Evolutionary conservation across 1,140 invertebrate species (phyloP), one percentile per base, ranked within the genome.

Genomic region (Saccostrea glomerata): DNA sequence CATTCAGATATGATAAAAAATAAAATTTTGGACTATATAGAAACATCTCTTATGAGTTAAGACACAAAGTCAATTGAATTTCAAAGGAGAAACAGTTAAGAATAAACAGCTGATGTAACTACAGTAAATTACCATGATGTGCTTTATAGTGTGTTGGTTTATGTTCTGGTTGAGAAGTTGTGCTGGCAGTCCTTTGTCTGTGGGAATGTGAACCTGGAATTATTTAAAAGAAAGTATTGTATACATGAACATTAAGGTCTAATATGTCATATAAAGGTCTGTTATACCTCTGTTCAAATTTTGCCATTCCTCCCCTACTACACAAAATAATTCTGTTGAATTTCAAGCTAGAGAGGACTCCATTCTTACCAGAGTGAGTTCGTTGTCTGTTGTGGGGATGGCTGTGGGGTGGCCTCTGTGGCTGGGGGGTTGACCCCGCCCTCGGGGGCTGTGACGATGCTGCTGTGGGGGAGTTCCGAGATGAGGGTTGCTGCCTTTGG

Each of bases 121-220:
- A 13, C 56, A 82, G 15, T 23, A 82, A 54, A 36, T 55, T 55
- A 54, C 82, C 82, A 54, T n/a, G 36, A 54, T 84, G 82, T 77
- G 70, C 70, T 77, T 77, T 77, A 77, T 77, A 77, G 70, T 77
- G 70, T 77, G 70, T 40, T 77, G 70, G 70, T 77, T 77, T 77
- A 77, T 77, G 70, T 77, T 77, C 70, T 15, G 70, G 25, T 77
- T 77, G 70, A 56, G 82, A 84, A 12, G 82, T 82, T 82, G 91
- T 90, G 88, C 91, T 92, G 12, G 84, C 55, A 40, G 91, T 91
- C 30, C 91, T 85, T 36, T 89, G 89, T 84, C 90, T 84, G 30
- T 86, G 40, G 63, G 82, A 86, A 85, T 88, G 86, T 15, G 88
- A 87, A 58, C 82, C 85, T 89, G 56, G n/a, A 82, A 86, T n/a